Evolutionary conservation across 2,888 invertebrate genomes (phyloP).

Genomic region (Caenorhabditis macrosperma): DNA sequence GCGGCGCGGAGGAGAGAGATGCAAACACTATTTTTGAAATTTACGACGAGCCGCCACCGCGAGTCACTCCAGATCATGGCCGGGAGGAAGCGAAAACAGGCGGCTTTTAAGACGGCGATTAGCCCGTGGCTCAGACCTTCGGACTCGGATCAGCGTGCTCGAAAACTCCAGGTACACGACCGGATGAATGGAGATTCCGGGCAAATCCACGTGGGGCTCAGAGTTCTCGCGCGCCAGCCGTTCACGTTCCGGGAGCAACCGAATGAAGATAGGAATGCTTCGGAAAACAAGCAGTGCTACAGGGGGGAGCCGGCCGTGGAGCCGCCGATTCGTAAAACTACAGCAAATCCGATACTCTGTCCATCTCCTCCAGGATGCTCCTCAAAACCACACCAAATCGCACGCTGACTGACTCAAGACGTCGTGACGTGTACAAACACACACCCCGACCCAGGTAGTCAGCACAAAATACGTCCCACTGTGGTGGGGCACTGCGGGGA

Average conservation of each 20-base stretch:
- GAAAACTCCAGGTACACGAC: not conserved
- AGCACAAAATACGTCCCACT: not conserved
- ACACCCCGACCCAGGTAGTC: not conserved
- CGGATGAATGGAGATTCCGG: too few species aligned
- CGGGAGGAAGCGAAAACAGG: not conserved
- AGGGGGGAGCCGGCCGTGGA: not conserved
- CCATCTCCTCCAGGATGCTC: not conserved
- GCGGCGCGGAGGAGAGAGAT: not conserved
- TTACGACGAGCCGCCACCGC: not conserved
- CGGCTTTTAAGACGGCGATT: too few species aligned
- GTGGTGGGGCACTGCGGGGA: too few species aligned
- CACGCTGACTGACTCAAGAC: not conserved
- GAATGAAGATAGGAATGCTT: not conserved
- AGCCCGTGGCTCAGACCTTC: not conserved
- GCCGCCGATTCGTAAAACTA: slow-evolving; percentile 21
- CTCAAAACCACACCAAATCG: not conserved
- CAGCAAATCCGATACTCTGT: slow-evolving; percentile 22
- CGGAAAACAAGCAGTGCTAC: slow-evolving; percentile 13
- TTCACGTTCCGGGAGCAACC: too few species aligned
- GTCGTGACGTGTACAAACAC: slow-evolving; percentile 1
- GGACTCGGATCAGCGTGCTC: not conserved
- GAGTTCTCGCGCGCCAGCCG: too few species aligned
- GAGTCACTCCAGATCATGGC: slow-evolving; percentile 9
- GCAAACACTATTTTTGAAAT: slow-evolving; percentile 20
- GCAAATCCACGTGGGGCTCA: too few species aligned